Conservation (phyloP, 2,797 vertebrate genomes). For the Lagodon rhomboides region DNA sequence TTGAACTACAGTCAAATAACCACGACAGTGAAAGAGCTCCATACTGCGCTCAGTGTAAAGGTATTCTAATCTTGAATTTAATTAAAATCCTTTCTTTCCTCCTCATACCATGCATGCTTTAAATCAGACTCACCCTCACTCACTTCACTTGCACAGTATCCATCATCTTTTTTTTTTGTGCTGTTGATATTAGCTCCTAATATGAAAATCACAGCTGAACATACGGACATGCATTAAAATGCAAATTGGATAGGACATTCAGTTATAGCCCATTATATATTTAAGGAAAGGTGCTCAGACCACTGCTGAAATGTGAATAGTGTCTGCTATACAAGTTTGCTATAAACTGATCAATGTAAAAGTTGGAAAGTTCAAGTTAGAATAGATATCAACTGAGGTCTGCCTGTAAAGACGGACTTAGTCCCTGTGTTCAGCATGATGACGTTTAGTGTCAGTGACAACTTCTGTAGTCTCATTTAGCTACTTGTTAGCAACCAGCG, state of each 20-base stretch:
- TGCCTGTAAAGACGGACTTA: no score
- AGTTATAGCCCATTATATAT: not conserved
- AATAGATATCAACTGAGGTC: no score
- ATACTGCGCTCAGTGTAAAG: constrained; percentile 61
- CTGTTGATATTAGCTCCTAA: constrained; percentile 9
- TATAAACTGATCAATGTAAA: no score
- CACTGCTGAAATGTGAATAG: not conserved
- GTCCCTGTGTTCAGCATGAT: no score
- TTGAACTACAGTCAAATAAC: constrained; percentile 74
- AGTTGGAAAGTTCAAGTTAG: no score
- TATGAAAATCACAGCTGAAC: not conserved
- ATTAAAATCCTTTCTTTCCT: constrained; percentile 67
- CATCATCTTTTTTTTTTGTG: constrained; percentile 14
- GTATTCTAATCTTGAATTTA: constrained; percentile 76
- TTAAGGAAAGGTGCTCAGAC: not conserved
- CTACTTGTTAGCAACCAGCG: no score
- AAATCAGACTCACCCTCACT: constrained; percentile 33
- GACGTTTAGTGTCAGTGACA: no score
- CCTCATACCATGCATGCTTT: constrained; percentile 19
- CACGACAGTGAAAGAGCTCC: constrained; percentile 61
- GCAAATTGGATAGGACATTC: constrained; percentile 1
- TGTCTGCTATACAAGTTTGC: no score
- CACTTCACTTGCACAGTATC: constrained; percentile 24
- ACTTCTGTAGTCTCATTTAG: no score
- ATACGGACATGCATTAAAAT: constrained; percentile 19